phyloP scores from a whole-genome alignment of 2,888 invertebrate genomes.

The Ernsta delagoae region DNA sequence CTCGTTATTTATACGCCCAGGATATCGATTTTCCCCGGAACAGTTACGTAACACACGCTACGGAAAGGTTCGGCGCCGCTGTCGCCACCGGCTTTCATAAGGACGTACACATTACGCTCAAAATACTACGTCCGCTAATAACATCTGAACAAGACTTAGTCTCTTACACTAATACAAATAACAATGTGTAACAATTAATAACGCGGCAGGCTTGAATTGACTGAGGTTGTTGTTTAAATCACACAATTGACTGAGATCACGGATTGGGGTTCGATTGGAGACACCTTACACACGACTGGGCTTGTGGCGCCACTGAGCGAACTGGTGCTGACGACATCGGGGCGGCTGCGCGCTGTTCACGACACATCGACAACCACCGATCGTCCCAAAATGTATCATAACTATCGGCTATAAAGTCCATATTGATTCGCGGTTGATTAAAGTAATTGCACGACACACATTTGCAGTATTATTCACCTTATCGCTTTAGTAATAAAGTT shows the following conservation, averaged over 20 bases:
- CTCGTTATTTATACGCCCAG: slow-evolving; percentile 79
- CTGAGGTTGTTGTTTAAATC: slow-evolving; percentile 50
- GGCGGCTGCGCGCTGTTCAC: slow-evolving; percentile 69
- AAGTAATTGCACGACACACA: slow-evolving; percentile 38
- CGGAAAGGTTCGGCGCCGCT: slow-evolving; percentile 65
- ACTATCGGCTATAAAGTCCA: slow-evolving; percentile 44
- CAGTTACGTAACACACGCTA: slow-evolving; percentile 78
- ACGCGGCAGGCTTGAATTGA: slow-evolving; percentile 50
- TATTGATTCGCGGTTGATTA: slow-evolving; percentile 44
- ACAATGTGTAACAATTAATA: slow-evolving; percentile 15
- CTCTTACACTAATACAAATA: slow-evolving; percentile 8
- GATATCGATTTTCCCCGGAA: slow-evolving; percentile 80
- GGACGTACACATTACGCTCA: slow-evolving; percentile 54
- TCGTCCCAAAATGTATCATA: slow-evolving; percentile 47
- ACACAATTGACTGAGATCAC: slow-evolving; percentile 57
- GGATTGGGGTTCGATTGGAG: slow-evolving; percentile 46
- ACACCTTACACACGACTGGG: slow-evolving; percentile 58
- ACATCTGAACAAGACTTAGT: background rate
- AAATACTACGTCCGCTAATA: slow-evolving; percentile 11
- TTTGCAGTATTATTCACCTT: slow-evolving; percentile 38
- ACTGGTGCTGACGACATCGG: slow-evolving; percentile 56
- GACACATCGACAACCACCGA: slow-evolving; percentile 48
- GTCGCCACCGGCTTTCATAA: slow-evolving; percentile 59
- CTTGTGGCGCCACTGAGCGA: slow-evolving; percentile 70
- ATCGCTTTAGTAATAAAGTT: slow-evolving; percentile 42